phyloP scores from a whole-genome alignment of 2,113 vertebrate genomes.

The Antechinus flavipes region DNA sequence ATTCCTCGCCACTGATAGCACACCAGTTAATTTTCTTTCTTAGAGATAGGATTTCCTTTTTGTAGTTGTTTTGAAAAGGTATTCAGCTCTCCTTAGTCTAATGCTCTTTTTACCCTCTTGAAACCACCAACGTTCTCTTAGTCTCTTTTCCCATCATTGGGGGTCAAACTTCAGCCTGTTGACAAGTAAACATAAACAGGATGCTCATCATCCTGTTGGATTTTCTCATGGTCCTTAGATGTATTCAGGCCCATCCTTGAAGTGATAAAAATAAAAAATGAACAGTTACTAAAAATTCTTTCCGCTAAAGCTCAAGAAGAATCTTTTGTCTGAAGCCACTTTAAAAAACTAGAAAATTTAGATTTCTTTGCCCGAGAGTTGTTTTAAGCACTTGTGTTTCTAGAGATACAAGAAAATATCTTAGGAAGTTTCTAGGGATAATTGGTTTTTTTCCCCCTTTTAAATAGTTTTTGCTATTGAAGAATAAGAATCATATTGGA shows the following conservation, averaged over 20 bases:
- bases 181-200: conserved; percentile 25
- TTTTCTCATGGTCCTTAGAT: conserved; percentile 10
- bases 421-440: neutral
- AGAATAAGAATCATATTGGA: neutral
- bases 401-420: conserved; percentile 22
- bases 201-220: neutral
- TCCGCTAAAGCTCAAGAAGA: conserved; percentile 14
- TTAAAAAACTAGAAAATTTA: conserved; percentile 31
- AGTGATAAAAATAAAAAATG: conserved; percentile 27
- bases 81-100: conserved; percentile 25
- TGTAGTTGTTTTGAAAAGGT: conserved; percentile 53
- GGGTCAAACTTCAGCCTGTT: conserved; percentile 2
- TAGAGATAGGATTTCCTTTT: conserved; percentile 55
- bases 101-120: neutral
- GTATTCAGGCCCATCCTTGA: conserved; percentile 16
- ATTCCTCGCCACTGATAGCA: neutral
- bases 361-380: conserved; percentile 27
- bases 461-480: neutral
- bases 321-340: conserved; percentile 12
- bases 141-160: neutral
- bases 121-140: neutral
- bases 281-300: conserved; percentile 16
- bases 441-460: conserved; percentile 2
- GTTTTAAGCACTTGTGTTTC: conserved; percentile 23
- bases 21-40: conserved; percentile 50